Evolutionary conservation across 2,888 invertebrate species (phyloP).

Genomic region (Cerastis rubricosa): DNA sequence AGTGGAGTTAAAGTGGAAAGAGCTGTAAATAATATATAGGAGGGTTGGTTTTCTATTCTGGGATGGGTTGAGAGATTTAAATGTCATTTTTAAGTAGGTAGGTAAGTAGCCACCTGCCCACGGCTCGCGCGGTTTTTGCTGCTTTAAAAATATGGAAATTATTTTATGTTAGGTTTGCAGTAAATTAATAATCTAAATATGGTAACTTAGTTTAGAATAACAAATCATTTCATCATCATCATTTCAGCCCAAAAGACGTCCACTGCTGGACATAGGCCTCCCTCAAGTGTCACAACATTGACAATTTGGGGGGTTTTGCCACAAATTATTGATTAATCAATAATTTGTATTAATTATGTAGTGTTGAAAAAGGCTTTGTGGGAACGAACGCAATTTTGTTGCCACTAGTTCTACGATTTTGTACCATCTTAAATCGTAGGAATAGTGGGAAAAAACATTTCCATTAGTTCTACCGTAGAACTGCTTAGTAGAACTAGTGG

Average conservation of each 20-base stretch:
- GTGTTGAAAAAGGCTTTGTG: background rate
- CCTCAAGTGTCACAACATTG: no score
- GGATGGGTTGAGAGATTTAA: background rate
- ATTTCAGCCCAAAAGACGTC: no score
- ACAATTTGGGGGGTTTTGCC: no score
- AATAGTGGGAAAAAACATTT: no score
- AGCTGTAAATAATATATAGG: constrained; percentile 20
- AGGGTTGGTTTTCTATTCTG: background rate
- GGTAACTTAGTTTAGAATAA: background rate
- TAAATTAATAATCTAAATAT: background rate
- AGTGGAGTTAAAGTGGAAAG: constrained; percentile 24
- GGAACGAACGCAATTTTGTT: no score
- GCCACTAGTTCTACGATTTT: no score
- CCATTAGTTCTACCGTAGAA: no score
- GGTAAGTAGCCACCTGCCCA: background rate
- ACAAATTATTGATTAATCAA: no score
- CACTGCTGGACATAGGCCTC: no score
- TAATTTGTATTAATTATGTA: background rate
- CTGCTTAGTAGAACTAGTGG: no score
- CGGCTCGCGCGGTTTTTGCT: background rate
- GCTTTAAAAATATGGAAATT: background rate
- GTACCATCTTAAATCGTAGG: no score
- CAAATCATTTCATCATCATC: no score
- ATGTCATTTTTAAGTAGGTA: background rate
- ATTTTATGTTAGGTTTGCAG: background rate